Conservation (phyloP, 2,888 invertebrate species). For the Acleris sparsana region DNA sequence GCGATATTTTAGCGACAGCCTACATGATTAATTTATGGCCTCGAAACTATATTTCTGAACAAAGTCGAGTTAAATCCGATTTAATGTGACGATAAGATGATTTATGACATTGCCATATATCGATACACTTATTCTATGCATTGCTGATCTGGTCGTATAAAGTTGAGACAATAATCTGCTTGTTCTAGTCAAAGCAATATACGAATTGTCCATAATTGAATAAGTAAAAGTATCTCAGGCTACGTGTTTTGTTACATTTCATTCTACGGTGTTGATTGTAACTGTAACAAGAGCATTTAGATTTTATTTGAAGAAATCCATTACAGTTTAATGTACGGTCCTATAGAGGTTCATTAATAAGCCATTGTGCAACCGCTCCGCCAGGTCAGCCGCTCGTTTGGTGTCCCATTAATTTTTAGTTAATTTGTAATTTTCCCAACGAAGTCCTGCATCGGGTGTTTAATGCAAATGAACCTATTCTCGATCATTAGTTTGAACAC, state of each 20-base stretch:
- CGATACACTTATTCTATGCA: conserved; percentile 48
- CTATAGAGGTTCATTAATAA: conserved; percentile 45
- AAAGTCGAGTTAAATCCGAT: conserved; percentile 69
- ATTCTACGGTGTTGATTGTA: too few relatives aligned
- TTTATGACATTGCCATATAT: conserved; percentile 65
- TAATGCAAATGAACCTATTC: conserved; percentile 81
- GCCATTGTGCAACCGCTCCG: conserved; percentile 48
- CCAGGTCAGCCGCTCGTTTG: conserved; percentile 41
- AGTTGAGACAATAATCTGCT: too few relatives aligned
- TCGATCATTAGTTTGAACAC: conserved; percentile 79
- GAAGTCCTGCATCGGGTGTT: conserved; percentile 76
- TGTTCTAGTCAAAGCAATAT: too few relatives aligned
- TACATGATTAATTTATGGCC: conserved; percentile 82
- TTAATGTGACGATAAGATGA: conserved; percentile 76
- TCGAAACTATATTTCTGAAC: conserved; percentile 70
- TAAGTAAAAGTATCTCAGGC: too few relatives aligned
- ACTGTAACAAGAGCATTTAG: too few relatives aligned
- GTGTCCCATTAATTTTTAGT: conserved; percentile 68
- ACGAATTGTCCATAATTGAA: too few relatives aligned
- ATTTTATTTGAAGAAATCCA: background rate
- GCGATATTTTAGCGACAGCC: conserved; percentile 81
- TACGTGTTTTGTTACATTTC: too few relatives aligned
- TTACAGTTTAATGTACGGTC: conserved; percentile 7
- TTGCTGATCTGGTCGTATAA: conserved; percentile 25
- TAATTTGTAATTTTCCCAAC: conserved; percentile 81